Conservation (phyloP, 2,113 vertebrate genomes). For the Petaurus breviceps region DNA sequence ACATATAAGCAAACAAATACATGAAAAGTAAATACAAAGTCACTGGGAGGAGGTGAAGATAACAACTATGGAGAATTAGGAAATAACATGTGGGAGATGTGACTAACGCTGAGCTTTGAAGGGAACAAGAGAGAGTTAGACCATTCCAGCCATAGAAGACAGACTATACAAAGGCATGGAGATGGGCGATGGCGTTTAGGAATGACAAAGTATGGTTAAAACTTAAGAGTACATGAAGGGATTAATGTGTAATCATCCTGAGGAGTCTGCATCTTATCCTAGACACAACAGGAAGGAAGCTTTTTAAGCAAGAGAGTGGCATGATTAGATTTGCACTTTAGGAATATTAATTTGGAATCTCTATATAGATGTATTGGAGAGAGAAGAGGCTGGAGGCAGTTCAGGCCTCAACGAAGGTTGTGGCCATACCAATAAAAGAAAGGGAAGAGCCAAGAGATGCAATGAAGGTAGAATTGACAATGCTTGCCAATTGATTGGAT, state of each 20-base stretch:
- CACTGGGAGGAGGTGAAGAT: not conserved
- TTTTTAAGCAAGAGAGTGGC: not conserved
- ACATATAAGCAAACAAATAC: not conserved
- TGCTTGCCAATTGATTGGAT: not conserved
- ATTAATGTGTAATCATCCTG: not conserved
- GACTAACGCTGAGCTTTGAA: not conserved
- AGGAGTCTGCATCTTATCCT: not conserved
- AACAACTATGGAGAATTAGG: not conserved
- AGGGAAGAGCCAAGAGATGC: not conserved
- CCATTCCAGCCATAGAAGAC: not conserved
- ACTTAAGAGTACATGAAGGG: not conserved
- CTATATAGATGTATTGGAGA: not conserved
- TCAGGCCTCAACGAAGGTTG: not conserved
- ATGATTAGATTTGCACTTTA: not conserved
- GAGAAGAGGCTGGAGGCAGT: not conserved
- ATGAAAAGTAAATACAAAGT: not conserved
- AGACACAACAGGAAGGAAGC: not conserved
- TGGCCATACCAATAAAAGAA: not conserved
- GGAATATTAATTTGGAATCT: not conserved
- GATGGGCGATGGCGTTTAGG: not conserved
- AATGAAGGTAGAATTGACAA: not conserved
- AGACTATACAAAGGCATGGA: not conserved
- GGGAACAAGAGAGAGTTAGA: not conserved
- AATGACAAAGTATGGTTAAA: not conserved
- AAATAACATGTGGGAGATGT: not conserved